Evolutionary conservation across 92 coral and sea anemone genomes (phyloP), one percentile per base, ranked within the genome.

Genomic region (Virgularia gustaviana): DNA sequence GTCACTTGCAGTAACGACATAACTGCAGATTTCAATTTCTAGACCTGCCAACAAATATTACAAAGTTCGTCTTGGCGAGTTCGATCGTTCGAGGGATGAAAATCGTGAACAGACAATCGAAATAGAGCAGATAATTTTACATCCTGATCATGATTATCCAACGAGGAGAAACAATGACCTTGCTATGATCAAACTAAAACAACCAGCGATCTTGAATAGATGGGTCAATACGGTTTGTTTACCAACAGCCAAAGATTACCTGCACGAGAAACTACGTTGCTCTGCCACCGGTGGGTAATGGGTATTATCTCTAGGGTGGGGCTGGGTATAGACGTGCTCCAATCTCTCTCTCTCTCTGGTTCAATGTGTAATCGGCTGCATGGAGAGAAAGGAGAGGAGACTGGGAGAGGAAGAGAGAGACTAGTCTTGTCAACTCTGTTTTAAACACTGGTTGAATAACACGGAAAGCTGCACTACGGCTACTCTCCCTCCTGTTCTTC

Each of bases 181-280:
- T 18, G 85, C 85, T 2, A 25, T 81, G 9, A 43, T 79, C 9
- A 79, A 79, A 31, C 71, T 79, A 20, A 37, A 72, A 27, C 60
- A 29, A 38, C 84, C 84, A 11, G 84, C 84, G 7, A 19, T 1
- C 0, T 34, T 79, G 25, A 64, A 20, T 5, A 72, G 41, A 1
- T 78, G 80, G 44, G 64, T 81, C 8, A 71, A 71, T 16, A 71
- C 77, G 23, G 85, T 74, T 11, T 81, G 85, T 27, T 6, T 81
- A 55, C 85, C 85, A 1, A 71, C 77, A 13, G 44, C 42, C 18
- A 45, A 6, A 9, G 62, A 74, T 32, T 11, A 9, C 29, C 57
- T 81, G 12, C 85, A 67, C 49, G 53, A 31, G 7, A 36, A 67
- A 12, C 29, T 67, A 2, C 2, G 10, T 5, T 67, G 74, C 24